Evolutionary conservation across 1,140 invertebrate species (phyloP).

Genomic region (Brachionus sp.): DNA sequence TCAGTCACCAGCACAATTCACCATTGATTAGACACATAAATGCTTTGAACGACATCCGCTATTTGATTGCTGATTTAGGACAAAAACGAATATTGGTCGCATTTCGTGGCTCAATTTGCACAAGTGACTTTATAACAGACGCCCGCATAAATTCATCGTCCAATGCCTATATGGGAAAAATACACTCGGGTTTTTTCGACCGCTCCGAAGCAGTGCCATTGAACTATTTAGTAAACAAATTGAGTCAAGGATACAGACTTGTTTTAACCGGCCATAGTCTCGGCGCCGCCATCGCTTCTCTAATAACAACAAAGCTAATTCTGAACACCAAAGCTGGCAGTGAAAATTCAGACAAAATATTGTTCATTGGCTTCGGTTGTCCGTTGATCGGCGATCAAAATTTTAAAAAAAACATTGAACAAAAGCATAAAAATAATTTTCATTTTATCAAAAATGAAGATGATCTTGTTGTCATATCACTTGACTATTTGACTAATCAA

Average conservation of each 20-base stretch:
- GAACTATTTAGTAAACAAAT: neutral
- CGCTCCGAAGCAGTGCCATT: neutral
- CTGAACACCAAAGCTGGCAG: neutral
- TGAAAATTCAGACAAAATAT: neutral
- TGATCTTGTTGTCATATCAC: neutral
- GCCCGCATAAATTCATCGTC: neutral
- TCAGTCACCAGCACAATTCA: neutral
- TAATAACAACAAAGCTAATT: neutral
- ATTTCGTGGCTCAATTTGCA: neutral
- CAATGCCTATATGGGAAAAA: neutral
- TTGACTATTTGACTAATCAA: neutral
- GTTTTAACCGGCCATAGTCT: neutral
- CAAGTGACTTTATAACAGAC: neutral
- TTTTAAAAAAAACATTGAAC: conserved; percentile 3
- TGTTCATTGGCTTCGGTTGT: conserved; percentile 11
- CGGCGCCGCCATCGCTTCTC: neutral
- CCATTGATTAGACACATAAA: neutral
- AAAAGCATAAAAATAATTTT: neutral
- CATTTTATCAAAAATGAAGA: conserved; percentile 32
- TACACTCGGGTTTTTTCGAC: conserved; percentile 2
- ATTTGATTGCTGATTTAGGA: neutral
- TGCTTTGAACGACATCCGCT: neutral
- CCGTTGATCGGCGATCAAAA: neutral
- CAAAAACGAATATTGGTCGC: neutral
- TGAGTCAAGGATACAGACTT: neutral